phyloP scores from a whole-genome alignment of 2,797 vertebrate species.

The Podarcis lilfordi region DNA sequence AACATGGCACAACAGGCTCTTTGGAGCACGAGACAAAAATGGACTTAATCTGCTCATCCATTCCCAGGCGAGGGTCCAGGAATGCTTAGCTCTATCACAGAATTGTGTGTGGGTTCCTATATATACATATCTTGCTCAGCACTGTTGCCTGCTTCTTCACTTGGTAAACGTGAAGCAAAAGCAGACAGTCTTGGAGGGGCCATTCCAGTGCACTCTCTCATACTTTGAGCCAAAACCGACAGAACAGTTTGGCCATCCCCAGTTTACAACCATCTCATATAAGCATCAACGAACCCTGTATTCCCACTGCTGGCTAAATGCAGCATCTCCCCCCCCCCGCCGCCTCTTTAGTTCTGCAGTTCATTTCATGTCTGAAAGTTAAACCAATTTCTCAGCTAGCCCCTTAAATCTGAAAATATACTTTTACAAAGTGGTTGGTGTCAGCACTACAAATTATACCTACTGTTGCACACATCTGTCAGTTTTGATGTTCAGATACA shows the following conservation, averaged over 20 bases:
- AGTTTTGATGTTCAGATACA: slow-evolving; percentile 84
- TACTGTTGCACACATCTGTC: slow-evolving; percentile 85
- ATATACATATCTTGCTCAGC: neutral
- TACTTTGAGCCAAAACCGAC: neutral
- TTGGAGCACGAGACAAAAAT: too few species aligned
- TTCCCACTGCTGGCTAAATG: neutral
- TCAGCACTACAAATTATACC: slow-evolving; percentile 28
- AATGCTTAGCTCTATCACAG: neutral
- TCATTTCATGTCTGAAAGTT: too few species aligned
- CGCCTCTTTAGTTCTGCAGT: too few species aligned
- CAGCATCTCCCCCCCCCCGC: too few species aligned
- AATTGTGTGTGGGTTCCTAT: neutral
- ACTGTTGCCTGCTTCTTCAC: neutral
- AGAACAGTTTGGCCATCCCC: too few species aligned
- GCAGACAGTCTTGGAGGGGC: neutral
- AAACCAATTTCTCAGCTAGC: too few species aligned
- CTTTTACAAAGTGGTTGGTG: neutral
- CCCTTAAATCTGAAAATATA: slow-evolving; percentile 1
- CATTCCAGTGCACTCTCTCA: neutral
- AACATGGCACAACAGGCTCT: neutral
- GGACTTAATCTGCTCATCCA: too few species aligned
- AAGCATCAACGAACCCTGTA: neutral
- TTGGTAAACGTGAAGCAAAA: neutral
- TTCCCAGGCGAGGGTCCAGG: neutral
- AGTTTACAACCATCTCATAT: neutral